Evolutionary conservation across 1,140 invertebrate species (phyloP), one percentile per base, ranked within the genome.

Genomic region (Odontomachus brunneus): DNA sequence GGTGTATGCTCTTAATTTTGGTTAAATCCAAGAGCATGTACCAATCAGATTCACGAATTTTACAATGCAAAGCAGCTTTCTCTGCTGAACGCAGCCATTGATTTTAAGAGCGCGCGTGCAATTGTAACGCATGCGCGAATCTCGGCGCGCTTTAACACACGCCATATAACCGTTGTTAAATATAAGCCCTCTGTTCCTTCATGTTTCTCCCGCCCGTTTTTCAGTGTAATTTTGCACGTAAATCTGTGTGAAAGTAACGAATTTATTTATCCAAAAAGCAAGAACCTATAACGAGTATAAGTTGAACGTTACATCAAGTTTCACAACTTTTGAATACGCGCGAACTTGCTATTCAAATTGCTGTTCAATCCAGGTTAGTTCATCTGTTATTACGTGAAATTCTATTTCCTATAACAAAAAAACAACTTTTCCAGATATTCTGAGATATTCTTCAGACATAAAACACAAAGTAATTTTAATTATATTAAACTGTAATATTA

Each of bases 281-380:
- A 38, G 1, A 48, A 33, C 22, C 14, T 19, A 24, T 7, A 19
- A 59, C 17, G 14, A 15, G 17, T 38, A 22, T 2, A 7, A 29
- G 38, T 59, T 12, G 19, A 74, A 62, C 3, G 19, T 33, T 14
- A 44, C 3, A 59, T 72, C 44, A 2, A 19, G 5, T 3, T 15
- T 2, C 29, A 38, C n/a, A 11, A 24, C n/a, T 69, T 15, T 65
- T 57, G 11, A 29, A 51, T 5, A 29, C 17, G 24, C 1, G 1
- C 7, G 15, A 2, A 57, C 12, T 19, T 22, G 22, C 17, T 49
- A 0, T 4, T 5, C n/a, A 24, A 62, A 82, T 24, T 71, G 4
- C 9, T 19, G 19, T 17, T 33, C 7, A 14, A 12, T 26, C 14
- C 12, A 87, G 84, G 71, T 85, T 86, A 86, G 29, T 84, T 66